These are phyloP conservation scores for Phrynosoma blainvillii DNA, from an alignment of 2,113 vertebrate genomes.

Conservation along the genomic window DNA sequence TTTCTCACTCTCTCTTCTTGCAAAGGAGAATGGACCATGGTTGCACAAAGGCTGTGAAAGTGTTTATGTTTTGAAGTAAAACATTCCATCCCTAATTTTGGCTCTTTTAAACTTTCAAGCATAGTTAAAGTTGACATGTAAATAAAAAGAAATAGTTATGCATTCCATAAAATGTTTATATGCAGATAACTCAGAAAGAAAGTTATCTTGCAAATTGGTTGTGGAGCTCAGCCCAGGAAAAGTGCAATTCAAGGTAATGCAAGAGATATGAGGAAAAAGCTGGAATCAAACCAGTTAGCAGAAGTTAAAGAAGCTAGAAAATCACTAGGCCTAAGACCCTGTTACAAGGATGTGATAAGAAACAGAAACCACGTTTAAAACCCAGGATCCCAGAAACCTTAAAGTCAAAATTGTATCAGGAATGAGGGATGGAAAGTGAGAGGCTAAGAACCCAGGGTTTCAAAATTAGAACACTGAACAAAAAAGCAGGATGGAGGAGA, in stretches of 20 bases:
- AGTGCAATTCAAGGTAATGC: neutral
- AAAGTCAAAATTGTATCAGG: neutral
- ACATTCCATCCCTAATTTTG: conserved; percentile 48
- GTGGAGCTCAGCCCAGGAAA: neutral
- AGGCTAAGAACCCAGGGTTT: neutral
- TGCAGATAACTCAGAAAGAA: neutral
- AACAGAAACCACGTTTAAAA: neutral
- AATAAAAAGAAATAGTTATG: neutral
- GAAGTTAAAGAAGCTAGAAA: neutral
- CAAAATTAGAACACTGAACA: neutral
- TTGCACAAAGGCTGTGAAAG: conserved; percentile 50
- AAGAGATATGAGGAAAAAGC: neutral
- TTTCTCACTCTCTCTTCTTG: conserved; percentile 47
- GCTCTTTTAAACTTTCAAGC: conserved; percentile 28
- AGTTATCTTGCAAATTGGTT: neutral
- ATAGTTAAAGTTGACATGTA: conserved; percentile 40
- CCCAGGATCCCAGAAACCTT: neutral
- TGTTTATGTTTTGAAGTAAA: conserved; percentile 48
- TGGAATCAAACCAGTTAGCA: neutral
- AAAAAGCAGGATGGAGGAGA: neutral
- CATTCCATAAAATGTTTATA: neutral
- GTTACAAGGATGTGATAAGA: neutral
- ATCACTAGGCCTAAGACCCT: neutral
- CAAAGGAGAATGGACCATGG: conserved; percentile 46
- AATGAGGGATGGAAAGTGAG: neutral